phyloP scores from a whole-genome alignment of 1,140 invertebrate species.

The Drosophila arawakana region DNA sequence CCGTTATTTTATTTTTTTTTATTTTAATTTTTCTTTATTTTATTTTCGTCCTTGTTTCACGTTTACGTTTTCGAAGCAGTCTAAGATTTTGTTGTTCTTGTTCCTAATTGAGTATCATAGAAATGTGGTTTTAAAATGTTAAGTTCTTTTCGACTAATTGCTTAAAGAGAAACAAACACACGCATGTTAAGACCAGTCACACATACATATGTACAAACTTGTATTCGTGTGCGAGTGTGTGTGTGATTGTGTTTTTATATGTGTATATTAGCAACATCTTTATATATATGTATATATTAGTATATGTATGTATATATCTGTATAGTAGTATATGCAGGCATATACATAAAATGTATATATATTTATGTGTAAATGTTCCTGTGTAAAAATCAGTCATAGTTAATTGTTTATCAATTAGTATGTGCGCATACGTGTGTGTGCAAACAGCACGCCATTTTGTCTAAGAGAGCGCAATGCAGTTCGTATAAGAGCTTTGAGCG shows the following conservation, averaged over 20 bases:
- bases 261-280: constrained; percentile 66
- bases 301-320: constrained; percentile 66
- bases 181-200: constrained; percentile 6
- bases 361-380: constrained; percentile 74
- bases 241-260: constrained; percentile 52
- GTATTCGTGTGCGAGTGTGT: constrained; percentile 45
- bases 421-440: constrained; percentile 18
- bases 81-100: constrained; percentile 79
- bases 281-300: constrained; percentile 64
- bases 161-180: constrained; percentile 52
- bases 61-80: constrained; percentile 82
- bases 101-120: constrained; percentile 58
- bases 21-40: constrained; percentile 21
- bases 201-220: constrained; percentile 13
- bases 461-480: neutral
- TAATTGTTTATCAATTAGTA: constrained; percentile 72
- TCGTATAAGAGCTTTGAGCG: constrained; percentile 2
- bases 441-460: neutral
- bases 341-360: constrained; percentile 59
- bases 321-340: constrained; percentile 60
- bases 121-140: constrained; percentile 54
- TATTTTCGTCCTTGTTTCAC: constrained; percentile 55
- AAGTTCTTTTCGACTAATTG: constrained; percentile 58
- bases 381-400: constrained; percentile 82
- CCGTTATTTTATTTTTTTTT: constrained; percentile 43